Percentiles rank a stretch among this genome's conserved stretches.
Conservation (phyloP, 2,797 vertebrate genomes). For the Pempheris klunzingeri region DNA sequence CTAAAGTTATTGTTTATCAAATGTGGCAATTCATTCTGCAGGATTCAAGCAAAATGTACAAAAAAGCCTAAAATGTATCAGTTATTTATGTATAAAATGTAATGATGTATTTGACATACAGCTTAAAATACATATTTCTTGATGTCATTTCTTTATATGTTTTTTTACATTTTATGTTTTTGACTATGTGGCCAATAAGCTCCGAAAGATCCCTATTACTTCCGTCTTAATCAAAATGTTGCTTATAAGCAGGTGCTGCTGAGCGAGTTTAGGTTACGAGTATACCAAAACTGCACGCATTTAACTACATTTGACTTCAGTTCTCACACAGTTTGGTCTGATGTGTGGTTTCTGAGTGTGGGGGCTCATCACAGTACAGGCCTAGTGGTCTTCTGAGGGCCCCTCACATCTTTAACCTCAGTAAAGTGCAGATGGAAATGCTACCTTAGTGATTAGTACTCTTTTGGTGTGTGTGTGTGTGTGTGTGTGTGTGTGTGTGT, state of each 20-base stretch:
- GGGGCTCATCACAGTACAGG: slow-evolving; percentile 45
- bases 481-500: slow-evolving; percentile 32
- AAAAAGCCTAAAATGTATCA: neutral
- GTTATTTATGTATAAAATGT: neutral
- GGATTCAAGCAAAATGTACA: neutral
- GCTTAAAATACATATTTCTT: neutral
- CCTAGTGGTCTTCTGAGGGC: slow-evolving; percentile 64
- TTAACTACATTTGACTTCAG: slow-evolving; percentile 39
- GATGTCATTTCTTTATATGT: neutral
- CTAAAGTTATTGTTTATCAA: slow-evolving; percentile 3
- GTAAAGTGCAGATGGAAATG: slow-evolving; percentile 57
- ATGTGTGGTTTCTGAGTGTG: slow-evolving; percentile 74
- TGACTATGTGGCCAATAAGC: neutral
- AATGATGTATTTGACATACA: neutral
- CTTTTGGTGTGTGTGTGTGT: slow-evolving; percentile 4
- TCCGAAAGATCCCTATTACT: neutral
- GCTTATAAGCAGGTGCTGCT: slow-evolving; percentile 8
- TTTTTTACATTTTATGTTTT: too few relatives aligned
- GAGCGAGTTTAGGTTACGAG: slow-evolving; percentile 12
- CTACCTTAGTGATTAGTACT: slow-evolving; percentile 37
- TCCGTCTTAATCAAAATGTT: neutral
- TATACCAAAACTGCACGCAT: slow-evolving; percentile 8
- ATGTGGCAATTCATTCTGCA: neutral
- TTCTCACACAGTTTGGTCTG: slow-evolving; percentile 64
- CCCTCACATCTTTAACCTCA: slow-evolving; percentile 76